These are phyloP conservation scores for Parus major DNA, from an alignment of 2,113 vertebrate genomes.

Conservation along the genomic window DNA sequence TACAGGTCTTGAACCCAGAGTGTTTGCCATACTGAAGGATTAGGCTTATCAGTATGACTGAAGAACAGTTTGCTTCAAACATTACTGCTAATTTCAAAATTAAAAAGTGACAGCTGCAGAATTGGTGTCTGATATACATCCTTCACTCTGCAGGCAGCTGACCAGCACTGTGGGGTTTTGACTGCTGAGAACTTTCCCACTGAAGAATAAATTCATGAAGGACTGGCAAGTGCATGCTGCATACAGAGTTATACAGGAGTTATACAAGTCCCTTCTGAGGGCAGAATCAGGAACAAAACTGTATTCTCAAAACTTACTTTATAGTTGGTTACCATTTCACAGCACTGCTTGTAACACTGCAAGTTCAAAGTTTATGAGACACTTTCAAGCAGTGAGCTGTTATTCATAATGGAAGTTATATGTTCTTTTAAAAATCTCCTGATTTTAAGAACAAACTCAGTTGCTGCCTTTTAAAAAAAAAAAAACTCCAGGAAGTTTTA, in stretches of 20 bases:
- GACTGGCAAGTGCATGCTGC: background rate
- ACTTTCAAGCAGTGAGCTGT: background rate
- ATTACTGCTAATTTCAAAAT: background rate
- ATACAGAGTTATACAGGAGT: background rate
- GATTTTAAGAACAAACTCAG: background rate
- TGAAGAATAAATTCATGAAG: background rate
- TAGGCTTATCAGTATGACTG: background rate
- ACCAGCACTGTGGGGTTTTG: background rate
- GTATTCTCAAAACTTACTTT: background rate
- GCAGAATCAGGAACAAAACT: background rate
- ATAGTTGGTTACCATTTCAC: background rate
- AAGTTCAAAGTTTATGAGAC: background rate
- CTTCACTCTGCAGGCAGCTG: background rate
- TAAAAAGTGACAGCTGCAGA: background rate
- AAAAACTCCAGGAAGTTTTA: background rate
- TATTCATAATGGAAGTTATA: background rate
- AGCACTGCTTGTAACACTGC: background rate
- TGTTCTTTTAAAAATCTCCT: background rate
- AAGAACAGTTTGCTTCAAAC: background rate
- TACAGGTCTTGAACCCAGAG: background rate
- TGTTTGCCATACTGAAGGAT: background rate
- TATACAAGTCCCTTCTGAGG: background rate
- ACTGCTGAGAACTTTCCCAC: background rate
- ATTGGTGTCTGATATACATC: background rate
- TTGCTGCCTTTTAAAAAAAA: background rate